Percentiles rank a stretch among this genome's conserved stretches.
Conservation (phyloP, 2,113 vertebrate genomes). For the Corvus moneduloides region DNA sequence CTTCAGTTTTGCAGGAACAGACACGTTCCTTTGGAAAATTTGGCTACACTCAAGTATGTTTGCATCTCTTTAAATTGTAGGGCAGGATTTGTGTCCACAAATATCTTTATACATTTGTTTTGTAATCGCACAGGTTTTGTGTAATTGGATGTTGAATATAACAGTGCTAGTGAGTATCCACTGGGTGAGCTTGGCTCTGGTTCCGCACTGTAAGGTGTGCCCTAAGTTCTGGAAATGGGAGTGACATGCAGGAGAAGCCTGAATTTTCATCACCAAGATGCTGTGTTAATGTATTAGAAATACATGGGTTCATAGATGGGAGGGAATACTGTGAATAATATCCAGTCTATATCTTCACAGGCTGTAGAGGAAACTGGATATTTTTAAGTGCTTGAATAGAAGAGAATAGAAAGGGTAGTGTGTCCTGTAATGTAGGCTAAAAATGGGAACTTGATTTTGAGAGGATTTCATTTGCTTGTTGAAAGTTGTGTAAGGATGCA, state of each 20-base stretch:
- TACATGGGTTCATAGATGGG: fast-evolving
- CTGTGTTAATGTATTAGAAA: not conserved
- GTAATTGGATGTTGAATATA: not conserved
- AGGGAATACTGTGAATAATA: not conserved
- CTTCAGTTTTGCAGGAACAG: not conserved
- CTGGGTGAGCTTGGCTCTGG: fast-evolving
- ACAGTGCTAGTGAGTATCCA: not conserved
- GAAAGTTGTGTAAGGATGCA: not conserved
- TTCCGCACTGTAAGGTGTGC: not conserved
- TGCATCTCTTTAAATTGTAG: not conserved
- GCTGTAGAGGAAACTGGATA: fast-evolving
- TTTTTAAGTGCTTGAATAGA: not conserved
- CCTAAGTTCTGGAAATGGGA: not conserved
- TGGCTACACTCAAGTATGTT: not conserved
- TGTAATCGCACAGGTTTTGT: not conserved
- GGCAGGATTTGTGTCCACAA: not conserved
- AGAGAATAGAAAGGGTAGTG: not conserved
- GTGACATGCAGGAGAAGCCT: not conserved
- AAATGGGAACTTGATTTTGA: not conserved
- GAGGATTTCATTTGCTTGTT: not conserved
- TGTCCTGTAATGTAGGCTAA: not conserved
- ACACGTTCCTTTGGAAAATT: not conserved
- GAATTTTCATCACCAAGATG: not conserved
- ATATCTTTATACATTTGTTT: not conserved
- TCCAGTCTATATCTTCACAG: not conserved